Evolutionary conservation across 2,888 invertebrate genomes (phyloP).

Genomic region (Pseudolycoriella hygida): DNA sequence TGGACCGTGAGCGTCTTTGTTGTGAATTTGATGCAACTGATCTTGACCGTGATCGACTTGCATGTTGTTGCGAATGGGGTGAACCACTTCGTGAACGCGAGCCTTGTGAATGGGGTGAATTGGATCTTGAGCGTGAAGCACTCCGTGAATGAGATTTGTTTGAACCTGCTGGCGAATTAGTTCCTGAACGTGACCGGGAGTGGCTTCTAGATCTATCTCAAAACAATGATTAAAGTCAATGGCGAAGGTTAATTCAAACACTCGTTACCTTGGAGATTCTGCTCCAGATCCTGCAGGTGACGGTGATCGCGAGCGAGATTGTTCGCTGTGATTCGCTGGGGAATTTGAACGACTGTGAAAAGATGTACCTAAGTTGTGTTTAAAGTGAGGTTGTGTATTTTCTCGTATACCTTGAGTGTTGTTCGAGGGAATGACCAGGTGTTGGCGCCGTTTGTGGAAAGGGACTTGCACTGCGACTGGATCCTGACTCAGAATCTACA

Average conservation of each 20-base stretch:
- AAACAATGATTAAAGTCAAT: no score
- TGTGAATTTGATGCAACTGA: neutral
- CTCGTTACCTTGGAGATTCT: no score
- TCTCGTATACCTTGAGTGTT: conserved; percentile 13
- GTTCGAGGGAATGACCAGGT: conserved; percentile 14
- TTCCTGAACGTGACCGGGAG: neutral
- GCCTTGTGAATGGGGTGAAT: neutral
- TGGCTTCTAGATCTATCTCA: neutral
- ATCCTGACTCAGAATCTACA: neutral
- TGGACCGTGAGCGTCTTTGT: neutral
- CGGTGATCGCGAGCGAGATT: no score
- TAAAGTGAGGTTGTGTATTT: no score
- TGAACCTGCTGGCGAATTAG: conserved; percentile 10
- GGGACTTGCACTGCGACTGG: conserved; percentile 15
- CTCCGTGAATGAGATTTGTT: conserved; percentile 11
- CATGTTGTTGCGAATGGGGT: neutral
- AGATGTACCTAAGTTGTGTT: no score
- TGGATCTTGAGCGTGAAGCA: conserved; percentile 10
- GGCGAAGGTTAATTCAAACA: no score
- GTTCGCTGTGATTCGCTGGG: neutral
- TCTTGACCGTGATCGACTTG: neutral
- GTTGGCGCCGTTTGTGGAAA: conserved; percentile 20
- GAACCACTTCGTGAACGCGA: neutral
- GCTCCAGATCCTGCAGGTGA: no score
- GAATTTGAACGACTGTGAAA: neutral